Evolutionary conservation across 2,113 vertebrate species (phyloP), one percentile per base, ranked within the genome.

Genomic region (Catharus minimus): DNA sequence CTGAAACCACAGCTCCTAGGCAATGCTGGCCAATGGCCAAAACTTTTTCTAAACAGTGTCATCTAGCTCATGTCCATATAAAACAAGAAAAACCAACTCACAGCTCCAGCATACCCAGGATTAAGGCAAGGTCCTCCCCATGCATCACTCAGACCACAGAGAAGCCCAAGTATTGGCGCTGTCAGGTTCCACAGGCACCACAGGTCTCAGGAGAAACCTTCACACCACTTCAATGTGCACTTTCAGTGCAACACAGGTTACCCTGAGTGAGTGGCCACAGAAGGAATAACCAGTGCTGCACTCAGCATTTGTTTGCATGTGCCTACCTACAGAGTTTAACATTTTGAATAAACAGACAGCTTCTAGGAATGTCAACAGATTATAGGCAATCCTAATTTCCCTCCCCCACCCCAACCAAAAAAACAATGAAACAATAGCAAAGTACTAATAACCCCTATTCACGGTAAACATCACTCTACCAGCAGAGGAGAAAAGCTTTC

Each of bases 121-220:
- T 21, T 36, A 46, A 73, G 72, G 60, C 22, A 43, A 61, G 20
- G 43, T 5, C 28, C 22, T 90, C 46, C 62, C 23, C 2, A 0
- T 8, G 27, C 41, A 47, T 15, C 27, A 5, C 46, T 7, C 5
- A 1, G 33, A 41, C 46, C 18, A 4, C 73, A 36, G 19, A 78
- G 22, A 53, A 13, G 17, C 1, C 36, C 21, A 27, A 67, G 77
- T 30, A 32, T 23, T 2, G 73, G 50, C 0, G 0, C 60, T 30
- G 60, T 24, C 32, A 30, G 46, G 90, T 33, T 13, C 17, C 20
- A 0, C 0, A 2, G 13, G n/a, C 71, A 62, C 47, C 69, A 50
- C 0, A 22, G 43, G 15, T 61, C 16, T 1, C 9, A 49, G 46
- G 6, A 49, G 33, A 57, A 92, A 87, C 81, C 0, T 19, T 73